phyloP scores from a whole-genome alignment of 2,888 invertebrate genomes.

The Psococerastis gibbosa region DNA sequence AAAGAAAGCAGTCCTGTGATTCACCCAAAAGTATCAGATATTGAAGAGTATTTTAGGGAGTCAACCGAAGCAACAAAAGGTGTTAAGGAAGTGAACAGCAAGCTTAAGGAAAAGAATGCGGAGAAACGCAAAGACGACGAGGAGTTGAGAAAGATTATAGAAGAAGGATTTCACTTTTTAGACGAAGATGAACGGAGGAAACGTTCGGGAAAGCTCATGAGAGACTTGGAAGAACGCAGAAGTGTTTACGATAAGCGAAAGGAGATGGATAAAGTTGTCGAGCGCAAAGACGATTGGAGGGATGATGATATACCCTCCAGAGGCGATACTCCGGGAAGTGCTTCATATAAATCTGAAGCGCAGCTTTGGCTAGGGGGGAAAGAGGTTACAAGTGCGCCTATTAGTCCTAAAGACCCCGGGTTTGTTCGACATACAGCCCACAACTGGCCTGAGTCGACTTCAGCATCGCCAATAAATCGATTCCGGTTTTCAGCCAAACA shows the following conservation, averaged over 20 bases:
- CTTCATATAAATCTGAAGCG: background rate
- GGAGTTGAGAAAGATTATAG: background rate
- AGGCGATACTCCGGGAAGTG: background rate
- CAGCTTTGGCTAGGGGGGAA: background rate
- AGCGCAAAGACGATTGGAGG: background rate
- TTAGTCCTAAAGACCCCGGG: slow-evolving; percentile 52
- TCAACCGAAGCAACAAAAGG: background rate
- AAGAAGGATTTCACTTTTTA: slow-evolving; percentile 8
- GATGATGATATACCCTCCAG: background rate
- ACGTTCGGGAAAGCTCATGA: background rate
- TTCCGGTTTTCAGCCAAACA: slow-evolving; percentile 4
- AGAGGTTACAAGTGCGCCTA: slow-evolving; percentile 21
- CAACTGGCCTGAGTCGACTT: slow-evolving; percentile 32
- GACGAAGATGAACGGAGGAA: slow-evolving; percentile 8
- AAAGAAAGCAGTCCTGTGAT: slow-evolving; percentile 7
- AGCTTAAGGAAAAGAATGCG: slow-evolving; percentile 1
- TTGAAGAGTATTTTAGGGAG: background rate
- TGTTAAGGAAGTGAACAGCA: slow-evolving; percentile 3
- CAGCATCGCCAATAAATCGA: slow-evolving; percentile 1
- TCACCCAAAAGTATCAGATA: slow-evolving; percentile 7
- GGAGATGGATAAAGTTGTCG: background rate
- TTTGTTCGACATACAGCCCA: slow-evolving; percentile 53
- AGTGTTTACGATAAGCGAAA: background rate
- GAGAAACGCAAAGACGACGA: slow-evolving; percentile 4
- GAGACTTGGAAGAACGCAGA: background rate